A percentile compares a stretch with the other conserved stretches of the same genome.
phyloP scores from a whole-genome alignment of 2,888 invertebrate species.

The Plagodis pulveraria region DNA sequence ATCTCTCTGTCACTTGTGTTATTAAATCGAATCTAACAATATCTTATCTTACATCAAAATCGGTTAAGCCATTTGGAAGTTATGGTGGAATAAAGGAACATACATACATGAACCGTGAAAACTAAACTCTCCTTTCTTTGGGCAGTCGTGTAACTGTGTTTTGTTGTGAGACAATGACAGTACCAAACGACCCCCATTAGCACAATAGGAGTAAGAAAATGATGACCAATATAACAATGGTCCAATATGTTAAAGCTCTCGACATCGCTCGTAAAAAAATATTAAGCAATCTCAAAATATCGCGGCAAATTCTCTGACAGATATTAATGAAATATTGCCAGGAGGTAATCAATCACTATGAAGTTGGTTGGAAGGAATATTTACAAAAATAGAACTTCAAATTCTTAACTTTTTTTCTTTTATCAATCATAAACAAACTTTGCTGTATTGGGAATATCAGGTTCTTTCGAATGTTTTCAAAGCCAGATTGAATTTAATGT shows the following conservation, averaged over 20 bases:
- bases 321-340: conserved; percentile 77
- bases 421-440: conserved; percentile 49
- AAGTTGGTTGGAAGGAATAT: conserved; percentile 54
- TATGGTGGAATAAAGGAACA: too few species aligned
- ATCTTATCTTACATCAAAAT: too few species aligned
- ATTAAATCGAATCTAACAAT: too few species aligned
- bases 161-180: too few species aligned
- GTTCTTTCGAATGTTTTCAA: conserved; percentile 24
- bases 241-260: conserved; percentile 29
- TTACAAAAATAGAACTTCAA: conserved; percentile 58
- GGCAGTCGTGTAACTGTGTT: too few species aligned
- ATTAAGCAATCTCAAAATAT: conserved; percentile 45
- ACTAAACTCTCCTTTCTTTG: too few species aligned
- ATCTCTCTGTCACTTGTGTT: too few species aligned
- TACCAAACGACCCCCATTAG: too few species aligned
- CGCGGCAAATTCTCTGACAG: conserved; percentile 74
- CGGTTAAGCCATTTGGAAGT: too few species aligned
- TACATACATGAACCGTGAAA: too few species aligned
- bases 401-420: conserved; percentile 47
- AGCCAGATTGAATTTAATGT: conserved; percentile 15
- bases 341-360: conserved; percentile 74
- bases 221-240: conserved; percentile 7
- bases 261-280: conserved; percentile 48
- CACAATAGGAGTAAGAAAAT: neutral
- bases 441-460: conserved; percentile 43